Percentiles rank a stretch among this genome's conserved stretches.
Evolutionary conservation across 2,888 invertebrate species (phyloP).

Genomic region (Daptonema setosum): DNA sequence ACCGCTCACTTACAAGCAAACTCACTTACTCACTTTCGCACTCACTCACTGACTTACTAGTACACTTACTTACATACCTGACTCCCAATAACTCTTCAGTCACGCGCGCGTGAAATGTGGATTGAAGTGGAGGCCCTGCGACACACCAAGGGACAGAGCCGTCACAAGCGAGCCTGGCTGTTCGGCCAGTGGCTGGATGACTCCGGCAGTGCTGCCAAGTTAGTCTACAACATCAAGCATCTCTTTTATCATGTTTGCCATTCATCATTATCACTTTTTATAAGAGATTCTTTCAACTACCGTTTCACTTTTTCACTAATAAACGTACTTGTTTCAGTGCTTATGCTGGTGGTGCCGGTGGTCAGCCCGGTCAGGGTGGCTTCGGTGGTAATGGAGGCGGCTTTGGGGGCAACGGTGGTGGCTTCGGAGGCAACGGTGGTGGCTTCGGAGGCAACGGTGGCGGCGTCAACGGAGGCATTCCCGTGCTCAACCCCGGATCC

Average conservation of each 20-base stretch:
- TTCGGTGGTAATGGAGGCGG: background rate
- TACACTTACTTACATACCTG: too few relatives aligned
- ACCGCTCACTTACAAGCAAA: too few relatives aligned
- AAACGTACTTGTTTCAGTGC: too few relatives aligned
- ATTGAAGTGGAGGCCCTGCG: conserved; percentile 15
- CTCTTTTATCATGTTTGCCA: too few relatives aligned
- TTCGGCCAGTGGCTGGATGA: conserved; percentile 12
- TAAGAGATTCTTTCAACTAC: too few relatives aligned
- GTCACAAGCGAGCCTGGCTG: conserved; percentile 12
- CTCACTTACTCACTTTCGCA: too few relatives aligned
- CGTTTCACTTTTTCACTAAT: too few relatives aligned
- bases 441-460: background rate
- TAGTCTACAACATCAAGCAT: background rate
- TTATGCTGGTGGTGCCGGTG: too few relatives aligned
- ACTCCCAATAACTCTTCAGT: too few relatives aligned
- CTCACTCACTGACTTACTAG: too few relatives aligned
- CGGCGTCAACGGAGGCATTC: background rate
- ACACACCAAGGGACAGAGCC: conserved; percentile 4
- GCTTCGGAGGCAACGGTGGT: too few relatives aligned
- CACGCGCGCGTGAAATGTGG: conserved; percentile 22
- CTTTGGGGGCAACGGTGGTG: background rate
- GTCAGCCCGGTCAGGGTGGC: background rate
- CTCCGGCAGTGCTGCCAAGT: background rate
- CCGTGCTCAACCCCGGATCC: background rate
- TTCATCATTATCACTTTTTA: too few relatives aligned